These are phyloP conservation scores for Trematocara unimaculatum DNA, from an alignment of 2,113 vertebrate genomes.

Conservation along the genomic window DNA sequence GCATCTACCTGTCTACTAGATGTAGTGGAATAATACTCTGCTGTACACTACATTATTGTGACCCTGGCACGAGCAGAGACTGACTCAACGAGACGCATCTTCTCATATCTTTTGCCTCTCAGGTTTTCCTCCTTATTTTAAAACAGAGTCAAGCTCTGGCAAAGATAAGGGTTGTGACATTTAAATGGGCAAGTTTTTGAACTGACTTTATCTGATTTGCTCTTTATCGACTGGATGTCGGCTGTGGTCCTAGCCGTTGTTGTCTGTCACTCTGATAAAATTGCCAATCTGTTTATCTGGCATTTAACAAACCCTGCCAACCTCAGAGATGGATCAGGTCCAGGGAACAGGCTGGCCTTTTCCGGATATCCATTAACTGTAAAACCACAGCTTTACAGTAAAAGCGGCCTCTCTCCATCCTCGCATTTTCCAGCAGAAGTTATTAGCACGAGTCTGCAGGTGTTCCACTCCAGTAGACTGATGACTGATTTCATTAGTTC, in stretches of 20 bases:
- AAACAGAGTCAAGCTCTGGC: neutral
- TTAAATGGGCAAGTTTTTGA: neutral
- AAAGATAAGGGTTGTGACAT: neutral
- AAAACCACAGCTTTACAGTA: neutral
- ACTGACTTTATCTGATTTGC: constrained; percentile 1
- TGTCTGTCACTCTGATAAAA: constrained; percentile 6
- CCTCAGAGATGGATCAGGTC: neutral
- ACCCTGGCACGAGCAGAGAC: neutral
- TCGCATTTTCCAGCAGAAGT: neutral
- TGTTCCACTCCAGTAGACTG: constrained; percentile 34
- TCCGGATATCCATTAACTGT: neutral
- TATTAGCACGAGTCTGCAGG: constrained; percentile 29
- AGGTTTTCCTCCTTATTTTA: neutral
- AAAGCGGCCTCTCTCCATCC: neutral
- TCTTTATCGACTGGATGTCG: neutral
- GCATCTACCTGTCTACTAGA: neutral
- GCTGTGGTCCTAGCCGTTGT: neutral
- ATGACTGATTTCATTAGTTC: constrained; percentile 23
- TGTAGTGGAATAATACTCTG: neutral
- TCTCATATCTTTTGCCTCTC: neutral
- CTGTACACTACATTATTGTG: neutral
- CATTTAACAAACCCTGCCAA: neutral
- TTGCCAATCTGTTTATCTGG: constrained; percentile 6
- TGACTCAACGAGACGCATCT: neutral
- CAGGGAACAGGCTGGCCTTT: neutral